These are phyloP conservation scores for Pollenia amentaria DNA, from an alignment of 2,888 invertebrate genomes.

Conservation along the genomic window DNA sequence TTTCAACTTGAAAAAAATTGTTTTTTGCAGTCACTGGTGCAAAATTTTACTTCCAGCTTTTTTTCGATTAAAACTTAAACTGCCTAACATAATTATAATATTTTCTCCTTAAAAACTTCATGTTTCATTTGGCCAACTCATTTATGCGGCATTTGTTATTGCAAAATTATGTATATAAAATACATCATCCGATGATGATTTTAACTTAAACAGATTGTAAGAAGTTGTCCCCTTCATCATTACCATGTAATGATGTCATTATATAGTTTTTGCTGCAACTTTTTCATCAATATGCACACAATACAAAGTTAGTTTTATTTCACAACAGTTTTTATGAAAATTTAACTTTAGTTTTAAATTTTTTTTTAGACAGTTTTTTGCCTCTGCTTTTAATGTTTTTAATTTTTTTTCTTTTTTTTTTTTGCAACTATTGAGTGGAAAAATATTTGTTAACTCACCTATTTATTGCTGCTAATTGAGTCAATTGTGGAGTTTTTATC, in stretches of 20 bases:
- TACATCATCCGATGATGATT: conserved; percentile 34
- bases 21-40: too few species aligned
- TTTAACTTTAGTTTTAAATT: conserved; percentile 44
- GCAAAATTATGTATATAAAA: conserved; percentile 54
- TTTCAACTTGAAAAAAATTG: too few species aligned
- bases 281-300: conserved; percentile 43
- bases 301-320: conserved; percentile 44
- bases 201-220: conserved; percentile 13
- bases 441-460: conserved; percentile 74
- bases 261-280: background rate
- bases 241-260: conserved; percentile 39
- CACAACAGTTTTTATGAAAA: conserved; percentile 44
- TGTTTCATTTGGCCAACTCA: conserved; percentile 18
- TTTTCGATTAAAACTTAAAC: too few species aligned
- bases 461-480: conserved; percentile 74
- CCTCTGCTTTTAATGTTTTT: conserved; percentile 9
- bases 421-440: conserved; percentile 68
- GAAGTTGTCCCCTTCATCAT: background rate
- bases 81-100: conserved; percentile 7
- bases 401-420: conserved; percentile 11
- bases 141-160: conserved; percentile 7
- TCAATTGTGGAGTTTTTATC: conserved; percentile 69
- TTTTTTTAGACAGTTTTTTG: conserved; percentile 31
- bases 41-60: too few species aligned
- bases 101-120: background rate